Evolutionary conservation across 2,888 invertebrate genomes (phyloP).

Genomic region (Dryocosmus kuriphilus): DNA sequence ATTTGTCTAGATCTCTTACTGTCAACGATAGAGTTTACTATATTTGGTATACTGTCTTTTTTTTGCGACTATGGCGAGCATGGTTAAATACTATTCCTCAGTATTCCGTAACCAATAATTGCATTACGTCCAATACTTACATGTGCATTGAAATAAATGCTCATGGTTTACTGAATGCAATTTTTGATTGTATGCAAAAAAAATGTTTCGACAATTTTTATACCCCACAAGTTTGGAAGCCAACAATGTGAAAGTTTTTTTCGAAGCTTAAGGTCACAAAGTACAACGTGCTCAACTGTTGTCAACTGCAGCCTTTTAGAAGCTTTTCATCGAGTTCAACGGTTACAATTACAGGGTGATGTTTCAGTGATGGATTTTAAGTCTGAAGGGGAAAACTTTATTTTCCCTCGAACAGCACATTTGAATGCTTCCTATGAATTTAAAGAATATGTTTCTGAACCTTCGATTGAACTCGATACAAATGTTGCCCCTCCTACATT

Average conservation of each 20-base stretch:
- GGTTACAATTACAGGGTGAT: constrained; percentile 24
- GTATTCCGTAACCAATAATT: constrained; percentile 50
- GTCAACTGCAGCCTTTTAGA: constrained; percentile 28
- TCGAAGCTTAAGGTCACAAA: constrained; percentile 26
- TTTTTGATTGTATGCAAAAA: constrained; percentile 42
- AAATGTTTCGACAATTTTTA: constrained; percentile 39
- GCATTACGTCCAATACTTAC: constrained; percentile 52
- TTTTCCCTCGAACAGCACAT: constrained; percentile 32
- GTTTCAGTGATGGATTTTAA: constrained; percentile 1
- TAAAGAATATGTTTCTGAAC: neutral
- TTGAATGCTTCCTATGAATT: constrained; percentile 30
- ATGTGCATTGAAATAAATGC: constrained; percentile 56
- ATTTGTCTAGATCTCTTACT: constrained; percentile 38
- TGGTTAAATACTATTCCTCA: constrained; percentile 47
- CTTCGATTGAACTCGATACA: neutral
- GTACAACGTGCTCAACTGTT: constrained; percentile 29
- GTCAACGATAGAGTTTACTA: no score
- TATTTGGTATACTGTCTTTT: no score
- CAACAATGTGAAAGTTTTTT: constrained; percentile 49
- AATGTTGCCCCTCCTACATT: neutral
- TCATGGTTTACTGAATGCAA: constrained; percentile 47
- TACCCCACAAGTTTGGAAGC: constrained; percentile 44
- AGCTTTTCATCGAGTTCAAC: constrained; percentile 17
- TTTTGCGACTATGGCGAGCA: constrained; percentile 50
- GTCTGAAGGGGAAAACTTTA: constrained; percentile 5